Conservation (phyloP, 2,113 vertebrate genomes). For the Nestor notabilis region DNA sequence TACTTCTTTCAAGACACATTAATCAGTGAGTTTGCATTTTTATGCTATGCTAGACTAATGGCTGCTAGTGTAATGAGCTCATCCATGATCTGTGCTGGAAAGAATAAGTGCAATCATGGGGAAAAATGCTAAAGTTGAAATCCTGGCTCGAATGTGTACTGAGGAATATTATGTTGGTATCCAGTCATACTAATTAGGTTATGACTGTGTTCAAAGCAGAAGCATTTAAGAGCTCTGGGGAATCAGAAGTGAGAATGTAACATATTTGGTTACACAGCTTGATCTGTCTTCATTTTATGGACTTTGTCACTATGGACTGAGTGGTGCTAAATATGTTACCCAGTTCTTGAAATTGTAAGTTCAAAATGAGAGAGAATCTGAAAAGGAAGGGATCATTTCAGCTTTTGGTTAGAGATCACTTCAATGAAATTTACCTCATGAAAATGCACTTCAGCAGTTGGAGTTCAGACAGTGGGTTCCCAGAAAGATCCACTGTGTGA, state of each 20-base stretch:
- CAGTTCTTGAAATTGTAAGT: not conserved
- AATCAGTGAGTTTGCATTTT: slow-evolving; percentile 53
- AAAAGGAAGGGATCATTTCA: not conserved
- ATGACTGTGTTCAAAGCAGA: slow-evolving; percentile 40
- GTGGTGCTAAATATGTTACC: not conserved
- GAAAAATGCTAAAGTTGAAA: slow-evolving; percentile 66
- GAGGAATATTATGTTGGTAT: slow-evolving; percentile 49
- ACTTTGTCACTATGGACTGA: not conserved
- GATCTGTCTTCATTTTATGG: not conserved
- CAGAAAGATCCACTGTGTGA: not conserved
- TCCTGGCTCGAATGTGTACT: slow-evolving; percentile 21
- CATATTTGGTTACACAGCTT: not conserved
- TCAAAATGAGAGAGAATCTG: not conserved
- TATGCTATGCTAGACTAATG: slow-evolving; percentile 55
- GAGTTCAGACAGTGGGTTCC: not conserved
- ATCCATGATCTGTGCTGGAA: slow-evolving; percentile 47
- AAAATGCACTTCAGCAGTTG: not conserved
- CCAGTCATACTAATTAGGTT: slow-evolving; percentile 45
- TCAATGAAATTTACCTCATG: not conserved
- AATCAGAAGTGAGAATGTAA: slow-evolving; percentile 6
- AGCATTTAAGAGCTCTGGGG: not conserved
- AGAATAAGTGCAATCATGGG: slow-evolving; percentile 50
- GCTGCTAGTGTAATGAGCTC: slow-evolving; percentile 54
- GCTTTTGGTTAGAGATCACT: not conserved
- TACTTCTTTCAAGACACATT: slow-evolving; percentile 41